A percentile compares a stretch with the other conserved stretches of the same genome.
Evolutionary conservation across 2,888 invertebrate genomes (phyloP).

Genomic region (Acleris sparsana): DNA sequence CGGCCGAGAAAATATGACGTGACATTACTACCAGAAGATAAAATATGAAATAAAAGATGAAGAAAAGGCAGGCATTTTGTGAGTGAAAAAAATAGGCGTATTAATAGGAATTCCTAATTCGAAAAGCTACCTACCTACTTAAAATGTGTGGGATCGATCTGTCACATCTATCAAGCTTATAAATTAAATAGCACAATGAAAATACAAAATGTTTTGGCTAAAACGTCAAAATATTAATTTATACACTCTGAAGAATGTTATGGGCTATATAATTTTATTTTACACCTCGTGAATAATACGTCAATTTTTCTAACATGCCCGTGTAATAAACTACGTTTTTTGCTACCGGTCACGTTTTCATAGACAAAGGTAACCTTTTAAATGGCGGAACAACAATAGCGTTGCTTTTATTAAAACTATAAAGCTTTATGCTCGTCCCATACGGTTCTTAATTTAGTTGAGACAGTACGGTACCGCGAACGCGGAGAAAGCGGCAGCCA

Average conservation of each 20-base stretch:
- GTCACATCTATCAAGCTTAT: slow-evolving; percentile 69
- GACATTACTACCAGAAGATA: slow-evolving; percentile 11
- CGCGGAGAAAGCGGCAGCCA: slow-evolving; percentile 71
- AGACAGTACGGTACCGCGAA: slow-evolving; percentile 72
- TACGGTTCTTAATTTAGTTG: slow-evolving; percentile 62
- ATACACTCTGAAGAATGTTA: slow-evolving; percentile 55
- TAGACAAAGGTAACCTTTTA: slow-evolving; percentile 27
- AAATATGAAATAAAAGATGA: background rate
- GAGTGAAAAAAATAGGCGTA: background rate
- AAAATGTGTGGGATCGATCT: slow-evolving; percentile 42
- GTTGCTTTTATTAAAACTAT: slow-evolving; percentile 29
- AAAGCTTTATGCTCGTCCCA: slow-evolving; percentile 52
- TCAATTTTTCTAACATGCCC: slow-evolving; percentile 63
- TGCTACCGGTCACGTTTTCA: slow-evolving; percentile 39
- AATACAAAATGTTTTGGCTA: slow-evolving; percentile 72
- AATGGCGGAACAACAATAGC: slow-evolving; percentile 32
- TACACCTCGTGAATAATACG: slow-evolving; percentile 71
- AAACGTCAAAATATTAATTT: slow-evolving; percentile 75
- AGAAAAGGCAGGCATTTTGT: background rate
- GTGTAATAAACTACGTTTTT: slow-evolving; percentile 54
- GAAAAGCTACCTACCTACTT: slow-evolving; percentile 22
- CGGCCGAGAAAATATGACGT: slow-evolving; percentile 44
- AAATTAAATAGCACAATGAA: slow-evolving; percentile 68
- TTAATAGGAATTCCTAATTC: slow-evolving; percentile 1
- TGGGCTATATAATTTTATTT: slow-evolving; percentile 60